Conservation (phyloP, 2,797 vertebrate species). For the Fringilla coelebs region DNA sequence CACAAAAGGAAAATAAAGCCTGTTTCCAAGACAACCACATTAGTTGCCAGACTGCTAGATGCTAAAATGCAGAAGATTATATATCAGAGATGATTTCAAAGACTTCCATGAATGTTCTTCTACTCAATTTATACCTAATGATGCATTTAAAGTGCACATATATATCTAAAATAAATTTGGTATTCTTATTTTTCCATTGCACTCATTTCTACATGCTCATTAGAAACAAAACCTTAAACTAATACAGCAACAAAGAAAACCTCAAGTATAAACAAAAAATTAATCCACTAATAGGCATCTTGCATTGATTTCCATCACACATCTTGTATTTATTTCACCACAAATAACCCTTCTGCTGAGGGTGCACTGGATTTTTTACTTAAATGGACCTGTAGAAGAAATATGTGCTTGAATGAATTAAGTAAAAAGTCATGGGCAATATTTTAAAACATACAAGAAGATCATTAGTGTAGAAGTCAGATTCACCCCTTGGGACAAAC, state of each 20-base stretch:
- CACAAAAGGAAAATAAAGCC: slow-evolving; percentile 22
- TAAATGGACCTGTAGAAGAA: neutral
- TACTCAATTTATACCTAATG: neutral
- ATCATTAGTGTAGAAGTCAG: neutral
- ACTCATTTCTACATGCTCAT: neutral
- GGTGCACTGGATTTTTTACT: neutral
- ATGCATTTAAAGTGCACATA: neutral
- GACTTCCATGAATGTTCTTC: neutral
- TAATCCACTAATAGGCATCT: neutral
- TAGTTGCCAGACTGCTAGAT: neutral
- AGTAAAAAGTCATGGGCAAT: neutral
- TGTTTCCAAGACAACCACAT: slow-evolving; percentile 51
- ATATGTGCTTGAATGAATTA: neutral
- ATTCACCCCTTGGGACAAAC: neutral
- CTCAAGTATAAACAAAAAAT: neutral
- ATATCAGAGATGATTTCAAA: neutral
- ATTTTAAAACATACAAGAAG: neutral
- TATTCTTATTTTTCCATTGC: neutral
- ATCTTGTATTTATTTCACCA: neutral
- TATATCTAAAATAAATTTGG: neutral
- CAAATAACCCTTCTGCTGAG: neutral
- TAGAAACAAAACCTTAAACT: neutral
- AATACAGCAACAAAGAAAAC: neutral
- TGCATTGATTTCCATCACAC: neutral
- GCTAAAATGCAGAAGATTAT: neutral